Evolutionary conservation across 2,888 invertebrate species (phyloP), one percentile per base, ranked within the genome.

Genomic region (Emmelina monodactyla): DNA sequence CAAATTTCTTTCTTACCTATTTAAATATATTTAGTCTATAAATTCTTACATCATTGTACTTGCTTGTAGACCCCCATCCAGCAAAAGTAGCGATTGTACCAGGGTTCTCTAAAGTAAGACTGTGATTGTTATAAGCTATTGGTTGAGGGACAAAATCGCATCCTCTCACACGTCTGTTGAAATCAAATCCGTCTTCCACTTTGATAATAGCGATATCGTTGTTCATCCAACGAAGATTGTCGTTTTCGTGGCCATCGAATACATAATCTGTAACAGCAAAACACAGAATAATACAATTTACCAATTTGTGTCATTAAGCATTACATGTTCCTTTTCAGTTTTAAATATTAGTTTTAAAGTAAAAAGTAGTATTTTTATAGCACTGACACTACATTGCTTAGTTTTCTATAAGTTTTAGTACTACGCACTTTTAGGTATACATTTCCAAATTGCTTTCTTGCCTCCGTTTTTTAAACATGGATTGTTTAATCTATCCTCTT

Each of bases 141-240:
- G 72, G 72, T 16, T 63, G 68, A 0, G 75, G 75, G 2, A 68
- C 41, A 28, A 71, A 73, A 15, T 73, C 73, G 33, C 75, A 76
- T 2, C 75, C 75, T 30, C 56, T 50, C 2, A 73, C 55, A 9
- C 65, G 53, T 14, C 71, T 49, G 1, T 51, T 59, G 38, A 75
- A 75, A 35, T 75, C 71, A 30, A 76, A 76, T 0, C 69, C 68
- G 13, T 69, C 72, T 37, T 75, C 75, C 1, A 73, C 49, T 35
- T 70, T 75, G 1, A 75, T 71, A 0, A 76, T 53, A 0, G 75
- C 75, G 4, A 76, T 72, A 40, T 76, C 75, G 37, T 75, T 72
- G 54, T 69, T 71, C 75, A 76, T 71, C 75, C 75, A 76, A 36
- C 70, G 52, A 12, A 76, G 67, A 37, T 75, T 73, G 39, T 75